Conservation (phyloP, 2,888 invertebrate species). For the Mylabris sibirica region DNA sequence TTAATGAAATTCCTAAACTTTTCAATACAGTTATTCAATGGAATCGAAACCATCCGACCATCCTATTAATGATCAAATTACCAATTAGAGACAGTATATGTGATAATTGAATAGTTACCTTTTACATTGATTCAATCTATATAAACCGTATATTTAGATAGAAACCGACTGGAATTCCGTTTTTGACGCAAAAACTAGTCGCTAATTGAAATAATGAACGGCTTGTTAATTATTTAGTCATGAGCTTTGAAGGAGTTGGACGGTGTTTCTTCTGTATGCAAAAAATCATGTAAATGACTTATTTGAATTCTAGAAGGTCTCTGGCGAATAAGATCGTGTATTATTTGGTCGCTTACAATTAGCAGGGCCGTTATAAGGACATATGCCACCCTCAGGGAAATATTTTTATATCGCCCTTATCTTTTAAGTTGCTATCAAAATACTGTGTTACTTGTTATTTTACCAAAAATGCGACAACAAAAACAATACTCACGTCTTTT, state of each 20-base stretch:
- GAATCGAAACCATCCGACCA: not conserved
- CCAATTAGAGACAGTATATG: not conserved
- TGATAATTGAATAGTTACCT: not conserved
- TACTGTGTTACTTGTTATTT: no score
- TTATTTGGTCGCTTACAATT: not conserved
- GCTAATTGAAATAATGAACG: not conserved
- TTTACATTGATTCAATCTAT: not conserved
- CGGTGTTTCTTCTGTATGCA: not conserved
- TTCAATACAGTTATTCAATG: not conserved
- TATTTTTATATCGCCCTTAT: no score
- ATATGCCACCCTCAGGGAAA: no score
- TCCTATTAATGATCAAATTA: not conserved
- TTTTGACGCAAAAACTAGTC: not conserved
- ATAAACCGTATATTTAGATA: no score
- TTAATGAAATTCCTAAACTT: not conserved
- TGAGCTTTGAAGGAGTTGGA: not conserved
- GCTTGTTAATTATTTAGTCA: not conserved
- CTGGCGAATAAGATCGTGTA: not conserved
- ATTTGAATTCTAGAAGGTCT: not conserved
- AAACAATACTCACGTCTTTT: no score
- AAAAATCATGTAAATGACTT: not conserved
- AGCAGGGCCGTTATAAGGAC: no score
- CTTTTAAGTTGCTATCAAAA: no score
- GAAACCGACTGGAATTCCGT: no score
- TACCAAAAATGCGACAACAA: no score